Conservation (phyloP, 2,797 vertebrate genomes). For the Epinephelus awoara region DNA sequence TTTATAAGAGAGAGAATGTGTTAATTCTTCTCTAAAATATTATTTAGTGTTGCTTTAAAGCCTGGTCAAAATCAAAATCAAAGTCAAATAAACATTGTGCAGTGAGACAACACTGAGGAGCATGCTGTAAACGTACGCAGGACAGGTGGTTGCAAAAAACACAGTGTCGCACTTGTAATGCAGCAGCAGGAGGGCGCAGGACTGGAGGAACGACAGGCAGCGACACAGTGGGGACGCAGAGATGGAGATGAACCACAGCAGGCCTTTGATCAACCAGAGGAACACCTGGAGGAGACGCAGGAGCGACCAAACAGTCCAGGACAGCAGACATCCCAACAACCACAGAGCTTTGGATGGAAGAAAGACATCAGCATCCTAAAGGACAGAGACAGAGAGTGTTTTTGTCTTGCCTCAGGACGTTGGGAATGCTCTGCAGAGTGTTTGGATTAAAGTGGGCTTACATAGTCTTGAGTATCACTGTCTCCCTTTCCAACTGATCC, state of each 20-base stretch:
- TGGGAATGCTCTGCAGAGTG: background rate
- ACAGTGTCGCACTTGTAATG: background rate
- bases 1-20: no score
- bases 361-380: slow-evolving; percentile 9
- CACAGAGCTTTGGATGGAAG: background rate
- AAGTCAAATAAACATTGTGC: no score
- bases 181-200: background rate
- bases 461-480: background rate
- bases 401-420: background rate
- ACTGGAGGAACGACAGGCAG: slow-evolving; percentile 1
- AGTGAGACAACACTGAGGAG: background rate
- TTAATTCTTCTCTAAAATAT: no score
- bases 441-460: background rate
- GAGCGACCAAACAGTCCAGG: slow-evolving; percentile 19
- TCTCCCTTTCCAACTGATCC: background rate
- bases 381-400: background rate
- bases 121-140: background rate
- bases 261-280: slow-evolving; percentile 7
- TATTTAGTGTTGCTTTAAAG: no score
- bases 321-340: slow-evolving; percentile 1
- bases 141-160: slow-evolving; percentile 4
- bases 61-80: no score
- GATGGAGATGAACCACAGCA: slow-evolving; percentile 21
- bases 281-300: slow-evolving; percentile 24
- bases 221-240: background rate